phyloP scores from a whole-genome alignment of 2,797 vertebrate species.

The Pseudomugil tenellus region DNA sequence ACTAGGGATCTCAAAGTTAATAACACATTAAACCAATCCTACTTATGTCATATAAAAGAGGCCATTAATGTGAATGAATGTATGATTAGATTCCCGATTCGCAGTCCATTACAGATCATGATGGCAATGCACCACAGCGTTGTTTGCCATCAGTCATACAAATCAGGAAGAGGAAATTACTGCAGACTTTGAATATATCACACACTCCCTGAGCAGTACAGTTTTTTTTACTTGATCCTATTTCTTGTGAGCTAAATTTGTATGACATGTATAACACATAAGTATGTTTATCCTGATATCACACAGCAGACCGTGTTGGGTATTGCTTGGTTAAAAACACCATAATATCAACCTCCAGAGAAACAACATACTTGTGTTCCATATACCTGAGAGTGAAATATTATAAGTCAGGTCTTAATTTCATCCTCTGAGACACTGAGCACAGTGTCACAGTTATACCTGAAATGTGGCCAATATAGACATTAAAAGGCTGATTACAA shows the following conservation, averaged over 20 bases:
- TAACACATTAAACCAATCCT: background rate
- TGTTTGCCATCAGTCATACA: background rate
- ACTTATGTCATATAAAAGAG: background rate
- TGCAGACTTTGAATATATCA: background rate
- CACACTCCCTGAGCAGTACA: too few species aligned
- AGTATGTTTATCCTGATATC: background rate
- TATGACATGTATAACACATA: background rate
- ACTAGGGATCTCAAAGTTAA: background rate
- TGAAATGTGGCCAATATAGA: conserved; percentile 2
- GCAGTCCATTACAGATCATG: background rate
- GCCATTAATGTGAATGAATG: background rate
- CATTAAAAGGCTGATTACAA: background rate
- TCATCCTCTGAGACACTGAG: background rate
- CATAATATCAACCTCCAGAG: background rate
- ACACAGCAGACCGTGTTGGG: background rate
- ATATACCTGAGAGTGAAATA: background rate
- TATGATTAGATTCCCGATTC: background rate
- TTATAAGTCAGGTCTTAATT: background rate
- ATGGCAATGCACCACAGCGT: background rate
- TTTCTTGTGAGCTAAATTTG: background rate
- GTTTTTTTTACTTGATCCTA: background rate
- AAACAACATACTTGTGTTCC: background rate
- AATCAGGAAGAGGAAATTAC: background rate
- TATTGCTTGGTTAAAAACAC: background rate
- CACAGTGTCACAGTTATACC: background rate